Evolutionary conservation across 2,888 invertebrate species (phyloP).

Genomic region (Sacculina carcini): DNA sequence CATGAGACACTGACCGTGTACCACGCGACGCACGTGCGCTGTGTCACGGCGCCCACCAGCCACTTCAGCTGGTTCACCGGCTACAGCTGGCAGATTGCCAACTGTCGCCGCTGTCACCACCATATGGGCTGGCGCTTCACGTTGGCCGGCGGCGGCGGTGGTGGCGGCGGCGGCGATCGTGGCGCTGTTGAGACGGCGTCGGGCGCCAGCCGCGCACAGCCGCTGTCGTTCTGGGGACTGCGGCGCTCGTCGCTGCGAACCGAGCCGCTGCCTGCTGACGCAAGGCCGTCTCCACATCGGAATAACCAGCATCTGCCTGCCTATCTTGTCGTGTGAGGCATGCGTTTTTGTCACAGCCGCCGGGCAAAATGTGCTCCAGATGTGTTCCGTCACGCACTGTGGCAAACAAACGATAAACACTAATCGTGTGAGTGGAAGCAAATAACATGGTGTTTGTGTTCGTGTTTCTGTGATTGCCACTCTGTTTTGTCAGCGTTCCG

Average conservation of each 20-base stretch:
- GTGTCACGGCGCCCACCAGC: constrained; percentile 30
- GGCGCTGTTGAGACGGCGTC: constrained; percentile 21
- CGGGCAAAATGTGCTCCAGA: too few relatives aligned
- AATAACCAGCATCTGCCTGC: too few relatives aligned
- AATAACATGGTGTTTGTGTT: too few relatives aligned
- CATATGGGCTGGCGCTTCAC: constrained; percentile 61
- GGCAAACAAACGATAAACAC: too few relatives aligned
- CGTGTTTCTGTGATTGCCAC: too few relatives aligned
- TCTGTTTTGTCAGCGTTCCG: too few relatives aligned
- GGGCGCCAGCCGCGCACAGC: constrained; percentile 17
- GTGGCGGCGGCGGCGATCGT: background rate
- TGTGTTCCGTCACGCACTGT: too few relatives aligned
- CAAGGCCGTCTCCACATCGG: too few relatives aligned
- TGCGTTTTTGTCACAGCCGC: too few relatives aligned
- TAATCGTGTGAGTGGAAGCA: too few relatives aligned
- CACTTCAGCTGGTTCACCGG: constrained; percentile 65
- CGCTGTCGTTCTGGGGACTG: background rate
- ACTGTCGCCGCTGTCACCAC: constrained; percentile 34
- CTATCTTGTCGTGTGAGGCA: too few relatives aligned
- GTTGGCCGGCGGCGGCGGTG: constrained; percentile 23
- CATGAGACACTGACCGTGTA: constrained; percentile 46
- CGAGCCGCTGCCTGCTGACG: too few relatives aligned
- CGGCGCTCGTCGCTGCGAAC: background rate
- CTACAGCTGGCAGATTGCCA: constrained; percentile 52
- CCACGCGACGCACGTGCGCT: constrained; percentile 18